phyloP scores from a whole-genome alignment of 2,113 vertebrate species.

The Dendropsophus ebraccatus region DNA sequence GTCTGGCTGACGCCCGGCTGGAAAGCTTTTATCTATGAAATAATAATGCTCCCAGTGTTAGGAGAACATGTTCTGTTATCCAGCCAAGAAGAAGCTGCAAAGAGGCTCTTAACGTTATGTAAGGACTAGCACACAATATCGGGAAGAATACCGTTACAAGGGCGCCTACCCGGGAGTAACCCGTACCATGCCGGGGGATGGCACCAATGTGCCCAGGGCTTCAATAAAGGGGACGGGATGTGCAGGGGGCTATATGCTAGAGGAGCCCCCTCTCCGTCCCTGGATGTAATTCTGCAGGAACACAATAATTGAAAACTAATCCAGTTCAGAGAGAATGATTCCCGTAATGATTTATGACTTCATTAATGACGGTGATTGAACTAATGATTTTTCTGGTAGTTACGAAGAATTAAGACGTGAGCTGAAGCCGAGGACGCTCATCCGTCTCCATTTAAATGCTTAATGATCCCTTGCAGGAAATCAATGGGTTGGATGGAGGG shows the following conservation, averaged over 20 bases:
- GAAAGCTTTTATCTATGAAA: conserved; percentile 60
- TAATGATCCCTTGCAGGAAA: conserved; percentile 41
- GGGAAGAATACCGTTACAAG: background rate
- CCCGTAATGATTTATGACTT: conserved; percentile 66
- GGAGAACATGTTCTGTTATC: conserved; percentile 13
- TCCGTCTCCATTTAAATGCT: conserved; percentile 60
- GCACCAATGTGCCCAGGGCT: too few species aligned
- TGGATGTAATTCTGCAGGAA: conserved; percentile 22
- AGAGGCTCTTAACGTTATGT: conserved; percentile 15
- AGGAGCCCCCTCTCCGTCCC: background rate
- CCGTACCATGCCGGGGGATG: too few species aligned
- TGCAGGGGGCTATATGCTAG: too few species aligned
- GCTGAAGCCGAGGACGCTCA: conserved; percentile 44
- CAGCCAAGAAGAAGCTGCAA: background rate
- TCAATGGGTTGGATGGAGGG: background rate
- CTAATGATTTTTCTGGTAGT: conserved; percentile 52
- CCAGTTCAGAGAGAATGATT: conserved; percentile 63
- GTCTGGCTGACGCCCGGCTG: background rate
- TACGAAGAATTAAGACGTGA: conserved; percentile 44
- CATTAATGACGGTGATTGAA: conserved; percentile 65
- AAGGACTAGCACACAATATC: background rate
- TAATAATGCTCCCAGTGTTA: conserved; percentile 50
- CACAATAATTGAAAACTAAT: conserved; percentile 63
- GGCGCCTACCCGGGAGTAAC: background rate
- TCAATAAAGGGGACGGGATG: too few species aligned